phyloP scores from a whole-genome alignment of 53 echinoderm and acorn worm genomes.

The Holothuria leucospilota region DNA sequence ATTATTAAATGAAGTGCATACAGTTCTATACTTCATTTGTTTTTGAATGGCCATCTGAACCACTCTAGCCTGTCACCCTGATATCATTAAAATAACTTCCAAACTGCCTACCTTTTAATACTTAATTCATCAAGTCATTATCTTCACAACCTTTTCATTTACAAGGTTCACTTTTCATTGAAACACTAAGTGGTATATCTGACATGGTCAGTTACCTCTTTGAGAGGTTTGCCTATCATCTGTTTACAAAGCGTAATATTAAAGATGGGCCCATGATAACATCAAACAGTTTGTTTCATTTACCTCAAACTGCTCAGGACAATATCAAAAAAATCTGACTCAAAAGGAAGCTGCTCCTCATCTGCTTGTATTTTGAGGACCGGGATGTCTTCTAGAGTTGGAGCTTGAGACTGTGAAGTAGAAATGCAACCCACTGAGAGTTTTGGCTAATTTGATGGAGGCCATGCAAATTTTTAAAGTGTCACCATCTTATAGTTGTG shows the following conservation, averaged over 20 bases:
- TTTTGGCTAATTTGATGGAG: not conserved
- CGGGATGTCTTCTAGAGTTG: constrained; percentile 66
- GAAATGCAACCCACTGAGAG: not conserved
- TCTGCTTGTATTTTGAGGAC: constrained; percentile 78
- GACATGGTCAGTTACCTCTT: not conserved
- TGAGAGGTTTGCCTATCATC: not conserved
- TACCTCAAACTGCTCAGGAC: constrained; percentile 93
- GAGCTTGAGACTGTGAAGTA: constrained; percentile 66
- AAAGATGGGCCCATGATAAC: not conserved
- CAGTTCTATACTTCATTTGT: too few relatives aligned
- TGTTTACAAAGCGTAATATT: not conserved
- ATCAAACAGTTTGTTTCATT: constrained; percentile 22
- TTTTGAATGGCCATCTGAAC: too few relatives aligned
- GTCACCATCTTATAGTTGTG: too few relatives aligned
- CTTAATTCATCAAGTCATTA: too few relatives aligned
- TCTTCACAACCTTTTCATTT: too few relatives aligned
- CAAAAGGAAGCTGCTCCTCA: constrained; percentile 87
- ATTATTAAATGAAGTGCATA: too few relatives aligned
- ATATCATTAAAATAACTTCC: too few relatives aligned
- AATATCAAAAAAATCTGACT: constrained; percentile 81
- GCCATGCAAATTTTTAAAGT: not conserved
- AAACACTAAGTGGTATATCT: not conserved
- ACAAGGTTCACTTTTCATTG: too few relatives aligned
- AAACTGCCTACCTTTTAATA: too few relatives aligned
- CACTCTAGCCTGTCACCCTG: too few relatives aligned